Base-by-base conservation (phyloP, 2,888 invertebrate species). In the Drosophila yooni region DNA sequence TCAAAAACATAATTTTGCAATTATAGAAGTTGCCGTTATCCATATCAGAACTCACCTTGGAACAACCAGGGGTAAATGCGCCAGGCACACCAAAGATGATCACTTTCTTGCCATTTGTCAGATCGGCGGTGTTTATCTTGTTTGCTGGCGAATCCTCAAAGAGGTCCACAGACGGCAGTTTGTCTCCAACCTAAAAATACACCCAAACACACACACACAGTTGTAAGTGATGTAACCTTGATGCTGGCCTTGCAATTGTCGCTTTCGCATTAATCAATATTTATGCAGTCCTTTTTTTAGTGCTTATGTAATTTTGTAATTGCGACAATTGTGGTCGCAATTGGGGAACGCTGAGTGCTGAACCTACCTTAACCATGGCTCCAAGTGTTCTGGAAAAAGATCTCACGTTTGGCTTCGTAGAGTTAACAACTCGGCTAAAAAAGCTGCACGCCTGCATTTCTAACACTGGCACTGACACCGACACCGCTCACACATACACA, bases 1-100 rank as follows among this genome's bases (percentile, higher is more conserved):
- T 46, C 0, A 46, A 25, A 15, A 25, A 15, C 8, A 46, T 7
- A 21, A 46, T 21, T 25, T 46, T 46, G 46, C 15, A 46, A 25
- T 46, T 15, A 25, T 46, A 15, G 7, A 46, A 27, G 15, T 8
- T 13, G 15, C 15, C 4, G 8, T 7, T 43, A 43, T 43, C 1
- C 10, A 11, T 18, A 11, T 18, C 29, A 15, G n/a, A 46, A 65
- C 79, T 88, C 91, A 96, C 97, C 94, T 96, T 96, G 0, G 97
- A 97, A 92, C 98, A 98, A 8, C 97, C 98, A 10, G 98, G 98
- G 2, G 98, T 98, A 91, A 98, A 99, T 4, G 98, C 98, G 10
- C 99, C 99, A 21, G 98, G 98, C 13, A 99, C 98, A 29, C 96
- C 98, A 92, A 99, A 98, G 66, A 98, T 92, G 13, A 98, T 94